Percentiles rank a stretch among this genome's conserved stretches.
These are phyloP conservation scores for Acipenser ruthenus DNA, from an alignment of 2,797 vertebrate species.

Conservation along the genomic window DNA sequence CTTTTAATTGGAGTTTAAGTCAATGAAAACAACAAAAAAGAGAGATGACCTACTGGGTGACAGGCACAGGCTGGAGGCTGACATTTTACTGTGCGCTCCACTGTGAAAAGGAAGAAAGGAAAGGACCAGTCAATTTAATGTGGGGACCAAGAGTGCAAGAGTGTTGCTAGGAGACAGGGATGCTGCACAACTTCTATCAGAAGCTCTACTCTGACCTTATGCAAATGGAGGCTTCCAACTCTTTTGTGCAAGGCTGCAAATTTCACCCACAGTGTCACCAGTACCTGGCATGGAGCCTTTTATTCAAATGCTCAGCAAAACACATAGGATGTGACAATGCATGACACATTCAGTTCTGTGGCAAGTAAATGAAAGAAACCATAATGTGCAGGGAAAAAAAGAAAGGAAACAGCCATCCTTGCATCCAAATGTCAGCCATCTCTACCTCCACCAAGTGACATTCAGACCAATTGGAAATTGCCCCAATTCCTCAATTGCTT, in stretches of 20 bases:
- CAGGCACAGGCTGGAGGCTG: constrained; percentile 84
- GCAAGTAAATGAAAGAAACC: constrained; percentile 10
- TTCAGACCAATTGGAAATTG: constrained; percentile 39
- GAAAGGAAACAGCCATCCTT: constrained; percentile 28
- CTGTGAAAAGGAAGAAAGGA: constrained; percentile 90
- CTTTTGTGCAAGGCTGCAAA: constrained; percentile 79
- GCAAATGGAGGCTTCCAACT: constrained; percentile 87
- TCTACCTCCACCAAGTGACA: constrained; percentile 43
- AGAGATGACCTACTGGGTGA: constrained; percentile 78
- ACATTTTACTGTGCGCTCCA: constrained; percentile 91
- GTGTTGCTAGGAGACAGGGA: constrained; percentile 98
- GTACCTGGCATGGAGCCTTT: constrained; percentile 83
- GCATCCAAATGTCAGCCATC: constrained; percentile 57
- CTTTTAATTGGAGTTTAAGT: constrained; percentile 71
- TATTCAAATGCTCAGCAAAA: constrained; percentile 57
- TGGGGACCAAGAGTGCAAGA: constrained; percentile 77
- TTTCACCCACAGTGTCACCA: constrained; percentile 77
- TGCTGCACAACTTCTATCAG: constrained; percentile 92
- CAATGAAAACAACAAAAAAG: constrained; percentile 40
- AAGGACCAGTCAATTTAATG: constrained; percentile 87
- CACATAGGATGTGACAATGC: constrained; percentile 64
- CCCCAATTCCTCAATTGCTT: constrained; percentile 52
- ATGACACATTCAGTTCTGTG: constrained; percentile 60
- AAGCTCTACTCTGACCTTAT: constrained; percentile 93
- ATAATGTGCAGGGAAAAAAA: constrained; percentile 18